phyloP scores from a whole-genome alignment of 2,888 invertebrate genomes.

The Priocnemis perturbator region DNA sequence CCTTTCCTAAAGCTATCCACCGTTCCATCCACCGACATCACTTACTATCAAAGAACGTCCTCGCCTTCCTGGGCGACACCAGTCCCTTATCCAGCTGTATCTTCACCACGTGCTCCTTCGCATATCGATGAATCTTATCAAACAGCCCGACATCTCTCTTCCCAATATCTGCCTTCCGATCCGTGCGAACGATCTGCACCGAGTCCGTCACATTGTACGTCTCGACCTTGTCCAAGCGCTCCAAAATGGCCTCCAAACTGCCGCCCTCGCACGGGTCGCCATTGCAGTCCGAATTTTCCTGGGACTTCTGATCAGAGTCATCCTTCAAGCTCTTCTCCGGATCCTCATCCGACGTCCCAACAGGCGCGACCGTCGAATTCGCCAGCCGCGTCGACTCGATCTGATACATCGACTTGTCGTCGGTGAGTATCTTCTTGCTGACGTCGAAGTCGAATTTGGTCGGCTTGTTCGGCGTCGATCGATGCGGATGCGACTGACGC shows the following conservation, averaged over 20 bases:
- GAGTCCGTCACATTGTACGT: conserved; percentile 79
- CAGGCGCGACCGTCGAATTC: conserved; percentile 55
- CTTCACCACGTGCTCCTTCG: conserved; percentile 80
- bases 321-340: too few species aligned
- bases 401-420: conserved; percentile 73
- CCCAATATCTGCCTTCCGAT: conserved; percentile 63
- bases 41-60: conserved; percentile 73
- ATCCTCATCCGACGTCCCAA: too few species aligned
- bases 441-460: conserved; percentile 67
- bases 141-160: conserved; percentile 71
- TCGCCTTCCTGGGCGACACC: conserved; percentile 60
- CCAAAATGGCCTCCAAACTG: conserved; percentile 72
- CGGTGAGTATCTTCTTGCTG: conserved; percentile 61
- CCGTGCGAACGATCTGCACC: conserved; percentile 73
- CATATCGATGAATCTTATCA: conserved; percentile 79
- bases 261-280: conserved; percentile 54
- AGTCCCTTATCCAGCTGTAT: conserved; percentile 80
- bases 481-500: conserved; percentile 43
- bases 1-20: too few species aligned
- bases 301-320: too few species aligned
- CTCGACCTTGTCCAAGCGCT: conserved; percentile 79
- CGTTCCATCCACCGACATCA: conserved; percentile 22
- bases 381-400: conserved; percentile 76
- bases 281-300: conserved; percentile 15
- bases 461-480: conserved; percentile 57